Evolutionary conservation across 1,140 invertebrate species (phyloP).

Genomic region (Bombus waltoni): DNA sequence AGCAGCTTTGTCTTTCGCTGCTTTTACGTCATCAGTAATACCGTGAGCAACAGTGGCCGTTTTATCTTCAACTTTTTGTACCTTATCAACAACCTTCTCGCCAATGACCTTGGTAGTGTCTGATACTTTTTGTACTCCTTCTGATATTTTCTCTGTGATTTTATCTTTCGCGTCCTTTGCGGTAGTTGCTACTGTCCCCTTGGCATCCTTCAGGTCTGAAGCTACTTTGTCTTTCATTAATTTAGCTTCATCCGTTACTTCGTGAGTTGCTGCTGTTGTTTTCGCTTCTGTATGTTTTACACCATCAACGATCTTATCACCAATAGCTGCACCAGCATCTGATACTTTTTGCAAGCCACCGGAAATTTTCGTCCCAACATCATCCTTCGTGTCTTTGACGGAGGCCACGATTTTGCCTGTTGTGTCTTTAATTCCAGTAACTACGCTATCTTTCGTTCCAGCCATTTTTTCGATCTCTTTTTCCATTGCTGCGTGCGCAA

Average conservation of each 20-base stretch:
- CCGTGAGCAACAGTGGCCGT: slow-evolving; percentile 10
- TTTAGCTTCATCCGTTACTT: slow-evolving; percentile 52
- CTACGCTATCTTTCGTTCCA: not conserved
- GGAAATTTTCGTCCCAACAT: slow-evolving; percentile 22
- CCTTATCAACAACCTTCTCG: not conserved
- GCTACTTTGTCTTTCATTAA: not conserved
- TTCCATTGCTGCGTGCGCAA: not conserved
- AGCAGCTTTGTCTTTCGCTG: slow-evolving; percentile 26
- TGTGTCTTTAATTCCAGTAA: not conserved
- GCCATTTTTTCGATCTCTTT: not conserved
- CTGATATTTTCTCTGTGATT: slow-evolving; percentile 50
- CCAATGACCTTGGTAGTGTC: not conserved
- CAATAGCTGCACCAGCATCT: not conserved
- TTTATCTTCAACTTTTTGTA: slow-evolving; percentile 18
- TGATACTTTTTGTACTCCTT: not conserved
- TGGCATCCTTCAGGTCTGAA: slow-evolving; percentile 13
- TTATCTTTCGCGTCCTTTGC: slow-evolving; percentile 39
- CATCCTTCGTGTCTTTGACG: slow-evolving; percentile 1
- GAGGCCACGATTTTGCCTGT: not conserved
- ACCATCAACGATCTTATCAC: slow-evolving; percentile 28
- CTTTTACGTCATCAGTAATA: slow-evolving; percentile 31
- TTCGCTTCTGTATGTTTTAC: slow-evolving; percentile 30
- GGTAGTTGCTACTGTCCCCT: not conserved
- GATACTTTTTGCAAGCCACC: slow-evolving; percentile 5
- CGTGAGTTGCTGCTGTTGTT: slow-evolving; percentile 8